Evolutionary conservation across 2,113 vertebrate species (phyloP).

Genomic region (Myxocyprinus asiaticus): DNA sequence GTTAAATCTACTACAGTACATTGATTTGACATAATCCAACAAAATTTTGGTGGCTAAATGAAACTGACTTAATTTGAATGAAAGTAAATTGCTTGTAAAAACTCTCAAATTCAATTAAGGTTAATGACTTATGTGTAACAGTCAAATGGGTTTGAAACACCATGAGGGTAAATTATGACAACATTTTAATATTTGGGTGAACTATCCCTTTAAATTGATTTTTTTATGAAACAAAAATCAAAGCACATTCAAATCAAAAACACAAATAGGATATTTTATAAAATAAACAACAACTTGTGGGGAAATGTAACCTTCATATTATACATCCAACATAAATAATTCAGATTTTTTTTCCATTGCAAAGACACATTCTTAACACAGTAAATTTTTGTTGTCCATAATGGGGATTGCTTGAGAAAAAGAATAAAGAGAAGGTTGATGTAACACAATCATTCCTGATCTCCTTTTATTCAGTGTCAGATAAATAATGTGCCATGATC

Average conservation of each 20-base stretch:
- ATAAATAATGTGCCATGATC: slow-evolving; percentile 78
- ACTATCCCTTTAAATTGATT: background rate
- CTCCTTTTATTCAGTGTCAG: slow-evolving; percentile 75
- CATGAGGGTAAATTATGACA: no score
- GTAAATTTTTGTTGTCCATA: slow-evolving; percentile 6
- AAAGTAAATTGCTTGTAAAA: no score
- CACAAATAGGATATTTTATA: background rate
- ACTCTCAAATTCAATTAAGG: no score
- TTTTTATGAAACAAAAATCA: background rate
- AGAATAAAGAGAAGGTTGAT: slow-evolving; percentile 25
- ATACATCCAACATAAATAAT: slow-evolving; percentile 29
- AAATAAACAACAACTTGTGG: slow-evolving; percentile 13
- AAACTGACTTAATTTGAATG: no score
- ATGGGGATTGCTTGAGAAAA: slow-evolving; percentile 21
- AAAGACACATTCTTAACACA: slow-evolving; percentile 28
- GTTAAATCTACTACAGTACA: no score
- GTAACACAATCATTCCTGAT: slow-evolving; percentile 60
- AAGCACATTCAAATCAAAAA: slow-evolving; percentile 9
- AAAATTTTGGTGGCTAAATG: no score
- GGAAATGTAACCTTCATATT: slow-evolving; percentile 40
- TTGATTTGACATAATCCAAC: no score
- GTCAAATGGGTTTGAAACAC: no score
- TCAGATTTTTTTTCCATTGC: slow-evolving; percentile 11
- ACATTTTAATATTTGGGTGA: no score
- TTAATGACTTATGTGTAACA: no score